Conservation (phyloP, 2,113 vertebrate genomes). For the Hyperopisus bebe region DNA sequence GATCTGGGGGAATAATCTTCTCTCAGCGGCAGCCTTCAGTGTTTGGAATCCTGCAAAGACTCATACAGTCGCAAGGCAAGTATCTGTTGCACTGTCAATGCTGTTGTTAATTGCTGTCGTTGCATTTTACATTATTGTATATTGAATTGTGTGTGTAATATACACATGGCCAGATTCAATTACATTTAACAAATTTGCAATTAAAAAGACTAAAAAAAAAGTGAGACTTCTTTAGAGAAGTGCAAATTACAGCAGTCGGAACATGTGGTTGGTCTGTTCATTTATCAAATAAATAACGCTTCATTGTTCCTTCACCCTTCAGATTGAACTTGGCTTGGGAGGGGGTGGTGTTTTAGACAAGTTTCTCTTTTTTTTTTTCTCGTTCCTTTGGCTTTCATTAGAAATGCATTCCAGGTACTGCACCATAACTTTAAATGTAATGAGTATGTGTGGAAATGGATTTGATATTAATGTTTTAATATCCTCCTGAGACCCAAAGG, state of each 20-base stretch:
- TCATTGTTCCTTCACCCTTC: background rate
- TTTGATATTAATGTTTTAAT: background rate
- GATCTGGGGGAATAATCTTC: slow-evolving; percentile 44
- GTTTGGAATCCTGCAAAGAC: background rate
- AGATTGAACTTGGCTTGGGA: background rate
- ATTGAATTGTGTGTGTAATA: background rate
- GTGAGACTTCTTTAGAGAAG: background rate
- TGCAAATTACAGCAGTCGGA: background rate
- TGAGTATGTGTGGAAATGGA: background rate
- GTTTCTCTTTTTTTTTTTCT: no score
- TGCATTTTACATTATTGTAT: background rate
- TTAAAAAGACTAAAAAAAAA: background rate
- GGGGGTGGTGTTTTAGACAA: background rate
- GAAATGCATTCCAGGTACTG: background rate
- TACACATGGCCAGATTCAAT: background rate
- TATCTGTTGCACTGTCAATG: background rate
- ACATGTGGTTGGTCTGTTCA: background rate
- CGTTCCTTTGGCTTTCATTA: background rate
- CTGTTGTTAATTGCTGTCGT: background rate
- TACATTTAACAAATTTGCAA: background rate
- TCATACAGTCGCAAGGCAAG: background rate
- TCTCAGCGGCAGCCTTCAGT: slow-evolving; percentile 24
- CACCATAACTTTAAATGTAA: background rate
- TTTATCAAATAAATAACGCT: background rate
- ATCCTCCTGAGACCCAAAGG: no score